Base-by-base conservation (phyloP, 2,797 vertebrate genomes). In the Apodemus agrarius region DNA sequence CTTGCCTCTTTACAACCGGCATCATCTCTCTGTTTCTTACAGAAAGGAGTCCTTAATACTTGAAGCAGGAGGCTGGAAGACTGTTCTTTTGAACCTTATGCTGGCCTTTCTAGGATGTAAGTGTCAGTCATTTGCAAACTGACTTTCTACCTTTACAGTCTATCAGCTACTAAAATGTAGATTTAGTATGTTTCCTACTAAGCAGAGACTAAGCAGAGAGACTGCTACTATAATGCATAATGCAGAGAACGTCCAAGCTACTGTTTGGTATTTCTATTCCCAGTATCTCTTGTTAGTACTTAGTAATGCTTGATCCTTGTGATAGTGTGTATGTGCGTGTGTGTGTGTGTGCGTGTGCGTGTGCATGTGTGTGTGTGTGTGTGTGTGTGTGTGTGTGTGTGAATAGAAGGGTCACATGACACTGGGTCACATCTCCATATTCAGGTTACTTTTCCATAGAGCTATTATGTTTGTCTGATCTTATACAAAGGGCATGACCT, bases 21-120 rank as follows among this genome's bases (percentile, higher is more conserved):
- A 85, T 24, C 16, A 10, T 19, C 2, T 85, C 17, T 57, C 4
- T 76, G 74, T 91, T 93, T 6, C 72, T 22, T 85, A 67, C 12
- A 90, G 75, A 92, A 94, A 82, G 13, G 6, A 14, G 85, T 96
- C 61, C 65, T 93, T 57, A 76, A 86, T 31, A 88, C 26, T 94
- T 24, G 57, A 8, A 96, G 43, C 22, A 94, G 40, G 67, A 86
- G 59, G 31, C 49, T 86, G 54, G 52, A 94, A 80, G 72, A 75
- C 0, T 54, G 29, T 46, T 76, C 67, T 93, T 91, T 46, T 76
- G 43, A 95, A 76, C 81, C 75, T 94, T 54, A 78, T 21, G 93
- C 78, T 96, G 82, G 24, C 63, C n/a, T 37, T 92, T 34, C 57
- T 89, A 14, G 61, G 63, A 95, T 49, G 94, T 87, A 91, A n/a